phyloP scores from a whole-genome alignment of 1,140 invertebrate species.

The Magallana angulata region DNA sequence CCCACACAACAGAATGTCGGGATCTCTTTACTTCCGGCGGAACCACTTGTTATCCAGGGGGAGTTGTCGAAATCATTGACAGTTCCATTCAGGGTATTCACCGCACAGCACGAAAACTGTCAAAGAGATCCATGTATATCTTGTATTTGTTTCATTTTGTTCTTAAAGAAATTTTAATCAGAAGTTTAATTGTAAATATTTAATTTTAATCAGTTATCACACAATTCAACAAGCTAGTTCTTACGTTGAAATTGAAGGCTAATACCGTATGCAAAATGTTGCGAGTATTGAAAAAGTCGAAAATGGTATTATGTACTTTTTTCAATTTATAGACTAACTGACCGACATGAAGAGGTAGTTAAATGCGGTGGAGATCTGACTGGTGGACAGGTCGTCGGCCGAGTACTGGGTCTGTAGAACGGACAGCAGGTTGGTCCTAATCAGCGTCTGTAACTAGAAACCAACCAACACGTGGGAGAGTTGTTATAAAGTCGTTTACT shows the following conservation, averaged over 20 bases:
- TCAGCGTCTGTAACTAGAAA: neutral
- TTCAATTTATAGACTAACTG: neutral
- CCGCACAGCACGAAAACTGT: conserved; percentile 30
- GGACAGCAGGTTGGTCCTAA: neutral
- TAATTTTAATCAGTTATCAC: no score
- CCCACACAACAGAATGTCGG: conserved; percentile 36
- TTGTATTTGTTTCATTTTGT: neutral
- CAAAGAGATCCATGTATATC: neutral
- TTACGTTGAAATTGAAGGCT: no score
- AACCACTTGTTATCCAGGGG: conserved; percentile 20
- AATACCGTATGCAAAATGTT: no score
- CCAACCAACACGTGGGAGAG: neutral
- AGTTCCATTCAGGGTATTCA: conserved; percentile 19
- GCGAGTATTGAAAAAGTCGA: no score
- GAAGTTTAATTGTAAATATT: no score
- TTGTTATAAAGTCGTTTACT: neutral
- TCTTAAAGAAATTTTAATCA: no score
- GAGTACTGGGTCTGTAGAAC: conserved; percentile 13
- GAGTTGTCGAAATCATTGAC: conserved; percentile 32
- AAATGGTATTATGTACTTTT: no score
- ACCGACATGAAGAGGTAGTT: conserved; percentile 50
- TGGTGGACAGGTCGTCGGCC: conserved; percentile 25
- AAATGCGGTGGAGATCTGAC: conserved; percentile 45
- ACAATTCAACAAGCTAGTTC: no score
- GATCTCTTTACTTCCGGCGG: conserved; percentile 10